These are phyloP conservation scores for Ispidina picta DNA, from an alignment of 2,797 vertebrate genomes.

Conservation along the genomic window DNA sequence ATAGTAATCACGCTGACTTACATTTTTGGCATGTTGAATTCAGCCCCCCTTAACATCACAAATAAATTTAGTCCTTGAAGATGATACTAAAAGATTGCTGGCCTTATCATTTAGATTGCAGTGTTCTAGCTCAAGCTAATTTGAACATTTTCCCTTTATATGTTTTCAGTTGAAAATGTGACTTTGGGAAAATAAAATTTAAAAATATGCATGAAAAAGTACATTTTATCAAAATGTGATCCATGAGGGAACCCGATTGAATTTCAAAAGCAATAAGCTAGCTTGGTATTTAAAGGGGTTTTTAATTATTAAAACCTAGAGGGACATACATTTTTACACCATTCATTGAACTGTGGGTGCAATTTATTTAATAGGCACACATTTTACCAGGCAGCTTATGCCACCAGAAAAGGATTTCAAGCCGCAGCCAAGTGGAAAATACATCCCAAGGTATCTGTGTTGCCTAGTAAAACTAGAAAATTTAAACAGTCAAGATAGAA, in stretches of 20 bases:
- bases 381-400: background rate
- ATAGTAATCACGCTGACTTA: background rate
- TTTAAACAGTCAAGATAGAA: constrained; percentile 45
- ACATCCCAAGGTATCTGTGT: constrained; percentile 53
- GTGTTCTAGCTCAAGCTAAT: background rate
- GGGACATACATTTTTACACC: constrained; percentile 34
- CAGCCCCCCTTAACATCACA: background rate
- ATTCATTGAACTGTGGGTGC: constrained; percentile 46
- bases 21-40: background rate
- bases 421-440: constrained; percentile 67
- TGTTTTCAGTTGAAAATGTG: background rate
- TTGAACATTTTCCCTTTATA: background rate
- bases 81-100: background rate
- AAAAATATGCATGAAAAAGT: constrained; percentile 20
- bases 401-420: constrained; percentile 56
- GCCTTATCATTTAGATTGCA: background rate
- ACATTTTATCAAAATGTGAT: constrained; percentile 34
- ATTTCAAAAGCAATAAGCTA: constrained; percentile 43
- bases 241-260: background rate
- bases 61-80: constrained; percentile 22
- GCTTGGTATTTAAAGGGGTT: constrained; percentile 9
- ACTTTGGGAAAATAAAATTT: constrained; percentile 25
- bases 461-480: constrained; percentile 45
- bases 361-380: constrained; percentile 57
- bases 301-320: constrained; percentile 54